phyloP scores from a whole-genome alignment of 2,888 invertebrate species.

The Entomobrya proxima region DNA sequence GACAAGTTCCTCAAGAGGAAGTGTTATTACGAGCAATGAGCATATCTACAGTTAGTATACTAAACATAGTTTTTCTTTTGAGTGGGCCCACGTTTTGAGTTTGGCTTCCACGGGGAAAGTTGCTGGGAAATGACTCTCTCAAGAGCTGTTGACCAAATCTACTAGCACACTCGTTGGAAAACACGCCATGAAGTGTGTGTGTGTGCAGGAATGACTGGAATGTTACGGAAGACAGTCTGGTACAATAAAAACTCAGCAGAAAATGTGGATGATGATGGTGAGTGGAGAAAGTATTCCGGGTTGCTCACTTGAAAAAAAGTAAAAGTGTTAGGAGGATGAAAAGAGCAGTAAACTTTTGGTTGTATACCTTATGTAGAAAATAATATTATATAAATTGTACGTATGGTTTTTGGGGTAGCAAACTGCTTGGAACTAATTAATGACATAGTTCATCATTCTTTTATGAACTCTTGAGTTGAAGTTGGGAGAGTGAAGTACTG shows the following conservation, averaged over 20 bases:
- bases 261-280: neutral
- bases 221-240: conserved; percentile 20
- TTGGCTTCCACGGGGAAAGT: conserved; percentile 24
- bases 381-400: neutral
- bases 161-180: neutral
- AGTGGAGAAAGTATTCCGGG: neutral
- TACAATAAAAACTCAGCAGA: neutral
- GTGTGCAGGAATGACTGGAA: conserved; percentile 38
- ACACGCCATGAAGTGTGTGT: neutral
- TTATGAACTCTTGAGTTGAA: conserved; percentile 66
- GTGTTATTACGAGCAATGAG: conserved; percentile 25
- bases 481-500: neutral
- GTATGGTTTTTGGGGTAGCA: neutral
- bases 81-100: neutral
- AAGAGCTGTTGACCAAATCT: conserved; percentile 61
- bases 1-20: conserved; percentile 44
- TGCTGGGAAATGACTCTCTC: conserved; percentile 58
- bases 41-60: neutral
- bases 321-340: neutral
- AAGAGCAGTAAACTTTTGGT: neutral
- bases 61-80: neutral
- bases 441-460: conserved; percentile 67
- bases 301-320: conserved; percentile 13
- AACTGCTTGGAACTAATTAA: conserved; percentile 68
- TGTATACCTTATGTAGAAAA: neutral